Evolutionary conservation across 2,113 vertebrate genomes (phyloP).

Genomic region (Burhinus bistriatus): DNA sequence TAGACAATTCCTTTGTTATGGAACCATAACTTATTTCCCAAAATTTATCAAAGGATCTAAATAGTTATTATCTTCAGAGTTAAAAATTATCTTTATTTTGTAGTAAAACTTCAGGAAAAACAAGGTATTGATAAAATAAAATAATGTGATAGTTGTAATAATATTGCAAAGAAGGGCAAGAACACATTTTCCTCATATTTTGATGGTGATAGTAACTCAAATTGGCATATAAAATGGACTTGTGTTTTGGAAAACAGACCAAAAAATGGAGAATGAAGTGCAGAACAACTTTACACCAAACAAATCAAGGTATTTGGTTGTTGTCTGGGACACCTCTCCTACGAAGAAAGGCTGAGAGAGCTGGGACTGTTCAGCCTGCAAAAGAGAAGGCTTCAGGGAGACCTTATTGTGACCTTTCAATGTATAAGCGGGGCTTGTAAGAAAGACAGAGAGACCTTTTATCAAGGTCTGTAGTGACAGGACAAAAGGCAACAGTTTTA

Average conservation of each 20-base stretch:
- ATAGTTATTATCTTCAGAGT: not conserved
- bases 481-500: not conserved
- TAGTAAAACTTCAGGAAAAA: not conserved
- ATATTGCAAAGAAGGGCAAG: not conserved
- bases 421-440: accelerated
- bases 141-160: not conserved
- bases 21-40: not conserved
- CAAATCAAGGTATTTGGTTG: not conserved
- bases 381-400: not conserved
- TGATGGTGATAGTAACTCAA: not conserved
- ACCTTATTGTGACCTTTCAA: not conserved
- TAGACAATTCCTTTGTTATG: not conserved
- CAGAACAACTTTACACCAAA: not conserved
- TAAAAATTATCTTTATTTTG: not conserved
- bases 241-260: not conserved
- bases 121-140: not conserved
- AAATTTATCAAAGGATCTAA: not conserved
- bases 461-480: not conserved
- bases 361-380: not conserved
- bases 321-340: not conserved
- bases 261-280: not conserved
- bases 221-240: not conserved
- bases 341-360: not conserved
- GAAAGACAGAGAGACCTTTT: not conserved
- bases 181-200: not conserved